phyloP scores from a whole-genome alignment of 2,888 invertebrate genomes.

The Lithophane semibrunnea region DNA sequence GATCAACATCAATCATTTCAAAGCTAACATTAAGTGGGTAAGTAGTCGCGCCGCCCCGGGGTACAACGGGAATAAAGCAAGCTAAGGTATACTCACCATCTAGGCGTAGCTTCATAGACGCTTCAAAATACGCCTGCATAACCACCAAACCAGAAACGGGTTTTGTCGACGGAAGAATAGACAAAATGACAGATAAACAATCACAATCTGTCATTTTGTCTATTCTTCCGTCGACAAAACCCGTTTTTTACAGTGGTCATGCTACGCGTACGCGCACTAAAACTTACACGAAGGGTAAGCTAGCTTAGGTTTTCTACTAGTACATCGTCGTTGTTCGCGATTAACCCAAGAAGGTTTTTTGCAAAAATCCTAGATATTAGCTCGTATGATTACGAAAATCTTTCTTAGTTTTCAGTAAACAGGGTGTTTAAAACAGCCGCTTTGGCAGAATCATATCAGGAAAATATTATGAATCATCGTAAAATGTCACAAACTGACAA shows the following conservation, averaged over 20 bases:
- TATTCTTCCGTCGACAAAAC: too few species aligned
- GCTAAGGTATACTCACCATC: conserved; percentile 24
- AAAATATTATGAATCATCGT: too few species aligned
- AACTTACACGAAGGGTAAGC: background rate
- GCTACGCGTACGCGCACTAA: background rate
- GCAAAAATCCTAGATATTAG: background rate
- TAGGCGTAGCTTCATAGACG: background rate
- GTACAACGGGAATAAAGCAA: conserved; percentile 65
- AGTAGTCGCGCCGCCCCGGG: conserved; percentile 66
- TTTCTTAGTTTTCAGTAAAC: background rate
- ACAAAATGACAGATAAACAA: too few species aligned
- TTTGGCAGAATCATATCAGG: too few species aligned
- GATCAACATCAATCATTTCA: conserved; percentile 72
- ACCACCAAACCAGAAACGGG: too few species aligned
- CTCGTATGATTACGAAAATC: background rate
- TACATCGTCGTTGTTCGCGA: background rate
- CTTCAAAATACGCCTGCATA: background rate
- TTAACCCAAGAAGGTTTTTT: background rate
- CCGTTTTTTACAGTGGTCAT: too few species aligned
- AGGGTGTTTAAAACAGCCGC: too few species aligned
- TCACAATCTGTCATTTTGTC: too few species aligned
- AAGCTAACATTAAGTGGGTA: conserved; percentile 70
- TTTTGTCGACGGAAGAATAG: too few species aligned
- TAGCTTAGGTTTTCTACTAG: background rate
- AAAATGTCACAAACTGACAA: too few species aligned